Evolutionary conservation across 2,888 invertebrate species (phyloP).

Genomic region (Caenorhabditis sp.): DNA sequence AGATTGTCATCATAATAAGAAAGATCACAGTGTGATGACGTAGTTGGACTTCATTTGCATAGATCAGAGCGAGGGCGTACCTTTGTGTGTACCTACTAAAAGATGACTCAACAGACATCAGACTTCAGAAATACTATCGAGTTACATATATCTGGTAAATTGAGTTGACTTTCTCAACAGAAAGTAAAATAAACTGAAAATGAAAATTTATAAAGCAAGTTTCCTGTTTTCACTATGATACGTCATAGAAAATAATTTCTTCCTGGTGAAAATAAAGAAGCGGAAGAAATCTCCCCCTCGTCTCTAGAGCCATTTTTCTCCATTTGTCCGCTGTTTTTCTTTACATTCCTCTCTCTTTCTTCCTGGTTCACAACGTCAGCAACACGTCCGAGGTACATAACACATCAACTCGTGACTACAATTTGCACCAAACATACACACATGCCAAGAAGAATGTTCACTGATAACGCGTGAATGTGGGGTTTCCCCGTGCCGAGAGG

Average conservation of each 20-base stretch:
- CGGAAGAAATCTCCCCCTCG: too few species aligned
- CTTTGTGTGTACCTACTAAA: not conserved
- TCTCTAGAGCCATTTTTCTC: too few species aligned
- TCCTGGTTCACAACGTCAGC: not conserved
- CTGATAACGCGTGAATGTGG: constrained; percentile 19
- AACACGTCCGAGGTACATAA: not conserved
- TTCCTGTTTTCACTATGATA: too few species aligned
- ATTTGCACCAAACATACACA: constrained; percentile 15
- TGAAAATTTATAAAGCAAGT: too few species aligned
- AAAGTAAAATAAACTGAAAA: too few species aligned
- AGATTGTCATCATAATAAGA: not conserved
- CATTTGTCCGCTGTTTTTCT: not conserved
- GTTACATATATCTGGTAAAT: too few species aligned
- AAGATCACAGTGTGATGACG: constrained; percentile 45
- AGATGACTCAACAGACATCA: not conserved
- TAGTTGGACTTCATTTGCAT: constrained; percentile 30
- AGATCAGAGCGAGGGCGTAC: constrained; percentile 17
- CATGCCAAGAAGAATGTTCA: constrained; percentile 1
- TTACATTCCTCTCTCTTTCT: not conserved
- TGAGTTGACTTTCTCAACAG: too few species aligned
- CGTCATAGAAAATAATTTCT: too few species aligned
- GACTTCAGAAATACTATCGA: not conserved
- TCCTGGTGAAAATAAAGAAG: too few species aligned
- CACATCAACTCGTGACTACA: constrained; percentile 31
- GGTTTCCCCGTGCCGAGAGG: too few species aligned